Evolutionary conservation across 2,888 invertebrate species (phyloP).

Genomic region (Xestia xanthographa): DNA sequence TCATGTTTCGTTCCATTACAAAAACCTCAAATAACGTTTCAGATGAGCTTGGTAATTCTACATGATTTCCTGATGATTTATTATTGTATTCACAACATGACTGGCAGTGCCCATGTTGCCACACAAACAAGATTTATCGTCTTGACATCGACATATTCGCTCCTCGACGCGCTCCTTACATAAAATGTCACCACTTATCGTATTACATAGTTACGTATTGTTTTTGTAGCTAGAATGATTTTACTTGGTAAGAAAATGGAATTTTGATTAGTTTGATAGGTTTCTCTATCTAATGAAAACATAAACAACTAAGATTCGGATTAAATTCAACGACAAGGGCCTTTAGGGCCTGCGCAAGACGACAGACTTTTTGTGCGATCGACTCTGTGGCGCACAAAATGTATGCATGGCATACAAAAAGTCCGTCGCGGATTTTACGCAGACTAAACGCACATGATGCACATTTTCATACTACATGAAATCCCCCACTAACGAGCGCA

Average conservation of each 20-base stretch:
- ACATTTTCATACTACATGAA: no score
- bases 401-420: no score
- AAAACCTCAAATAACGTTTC: background rate
- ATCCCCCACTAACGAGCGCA: no score
- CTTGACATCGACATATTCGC: background rate
- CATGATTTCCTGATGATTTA: background rate
- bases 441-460: no score
- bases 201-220: background rate
- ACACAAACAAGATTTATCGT: constrained; percentile 7
- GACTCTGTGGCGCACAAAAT: no score
- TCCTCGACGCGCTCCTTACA: no score
- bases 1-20: background rate
- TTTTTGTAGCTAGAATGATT: background rate
- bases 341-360: no score
- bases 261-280: background rate
- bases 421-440: no score
- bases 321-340: background rate
- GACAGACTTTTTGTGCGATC: no score
- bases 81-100: background rate
- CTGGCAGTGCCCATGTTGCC: background rate
- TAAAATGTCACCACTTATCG: background rate
- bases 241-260: background rate
- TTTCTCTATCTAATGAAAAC: background rate
- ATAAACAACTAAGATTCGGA: background rate
- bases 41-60: background rate